These are phyloP conservation scores for Oceanites oceanicus DNA, from an alignment of 2,113 vertebrate genomes.

Conservation along the genomic window DNA sequence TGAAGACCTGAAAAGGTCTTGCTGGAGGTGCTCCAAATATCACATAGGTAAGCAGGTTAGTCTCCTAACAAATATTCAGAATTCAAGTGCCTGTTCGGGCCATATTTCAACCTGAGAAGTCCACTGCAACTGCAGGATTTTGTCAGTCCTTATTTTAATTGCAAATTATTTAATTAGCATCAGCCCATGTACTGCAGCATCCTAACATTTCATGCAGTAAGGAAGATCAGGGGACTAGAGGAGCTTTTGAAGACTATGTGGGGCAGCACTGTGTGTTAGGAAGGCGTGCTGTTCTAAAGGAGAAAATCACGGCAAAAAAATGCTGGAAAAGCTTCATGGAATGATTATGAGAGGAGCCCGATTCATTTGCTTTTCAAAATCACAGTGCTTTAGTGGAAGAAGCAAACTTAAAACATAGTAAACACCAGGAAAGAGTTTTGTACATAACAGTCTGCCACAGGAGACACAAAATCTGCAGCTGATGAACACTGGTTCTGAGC, in stretches of 20 bases:
- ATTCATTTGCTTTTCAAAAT: not conserved
- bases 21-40: not conserved
- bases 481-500: not conserved
- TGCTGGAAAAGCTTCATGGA: not conserved
- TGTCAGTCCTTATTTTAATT: not conserved
- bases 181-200: not conserved
- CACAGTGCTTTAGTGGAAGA: not conserved
- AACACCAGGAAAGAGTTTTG: not conserved
- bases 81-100: not conserved
- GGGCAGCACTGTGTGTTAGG: not conserved
- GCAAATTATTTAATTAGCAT: not conserved
- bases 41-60: not conserved
- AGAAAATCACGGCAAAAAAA: not conserved
- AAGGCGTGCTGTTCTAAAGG: not conserved
- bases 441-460: not conserved
- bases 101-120: not conserved
- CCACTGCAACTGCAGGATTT: not conserved
- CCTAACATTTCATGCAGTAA: not conserved
- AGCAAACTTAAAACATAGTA: not conserved
- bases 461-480: not conserved
- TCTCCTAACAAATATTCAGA: not conserved
- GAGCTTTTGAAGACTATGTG: not conserved
- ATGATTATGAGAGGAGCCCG: not conserved
- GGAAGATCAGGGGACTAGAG: not conserved
- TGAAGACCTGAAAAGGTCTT: not conserved